phyloP scores from a whole-genome alignment of 2,113 vertebrate genomes.

The Tonatia bakeri region DNA sequence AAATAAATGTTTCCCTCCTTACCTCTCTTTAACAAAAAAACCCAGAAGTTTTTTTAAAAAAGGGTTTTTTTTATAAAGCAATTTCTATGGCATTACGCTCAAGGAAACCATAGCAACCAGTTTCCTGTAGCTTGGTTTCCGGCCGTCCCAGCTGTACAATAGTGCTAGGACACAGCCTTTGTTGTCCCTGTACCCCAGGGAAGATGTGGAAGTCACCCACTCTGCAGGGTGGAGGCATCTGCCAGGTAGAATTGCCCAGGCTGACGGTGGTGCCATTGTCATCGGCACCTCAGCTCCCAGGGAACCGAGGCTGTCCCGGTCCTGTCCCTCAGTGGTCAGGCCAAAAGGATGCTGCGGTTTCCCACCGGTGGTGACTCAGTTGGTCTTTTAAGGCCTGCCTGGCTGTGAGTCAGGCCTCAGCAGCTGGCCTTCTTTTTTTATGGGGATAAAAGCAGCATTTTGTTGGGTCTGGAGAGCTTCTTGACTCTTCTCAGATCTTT shows the following conservation, averaged over 20 bases:
- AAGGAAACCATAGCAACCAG: conserved; percentile 71
- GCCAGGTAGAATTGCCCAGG: not conserved
- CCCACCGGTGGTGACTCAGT: not conserved
- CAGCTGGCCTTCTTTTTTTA: not conserved
- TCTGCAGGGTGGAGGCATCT: conserved; percentile 47
- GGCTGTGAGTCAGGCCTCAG: not conserved
- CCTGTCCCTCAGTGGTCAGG: not conserved
- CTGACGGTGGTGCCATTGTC: not conserved
- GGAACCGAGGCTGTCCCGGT: not conserved
- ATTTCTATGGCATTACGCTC: conserved; percentile 56
- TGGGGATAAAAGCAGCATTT: conserved; percentile 8
- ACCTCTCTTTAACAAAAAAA: not conserved
- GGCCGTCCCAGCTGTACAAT: conserved; percentile 61
- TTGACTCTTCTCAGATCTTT: conserved; percentile 51
- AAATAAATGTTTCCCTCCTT: not conserved
- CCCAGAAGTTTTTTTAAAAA: not conserved
- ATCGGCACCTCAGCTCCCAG: not conserved
- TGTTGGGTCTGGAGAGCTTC: conserved; percentile 44
- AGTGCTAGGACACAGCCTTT: conserved; percentile 61
- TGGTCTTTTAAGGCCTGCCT: conserved; percentile 30
- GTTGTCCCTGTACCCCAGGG: conserved; percentile 56
- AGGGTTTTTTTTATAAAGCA: conserved; percentile 6
- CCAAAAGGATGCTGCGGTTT: not conserved
- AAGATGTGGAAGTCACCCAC: not conserved
- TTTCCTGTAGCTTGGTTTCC: conserved; percentile 69